Percentiles rank a stretch among this genome's conserved stretches.
Evolutionary conservation across 2,888 invertebrate genomes (phyloP).

Genomic region (Drosophila anceps): DNA sequence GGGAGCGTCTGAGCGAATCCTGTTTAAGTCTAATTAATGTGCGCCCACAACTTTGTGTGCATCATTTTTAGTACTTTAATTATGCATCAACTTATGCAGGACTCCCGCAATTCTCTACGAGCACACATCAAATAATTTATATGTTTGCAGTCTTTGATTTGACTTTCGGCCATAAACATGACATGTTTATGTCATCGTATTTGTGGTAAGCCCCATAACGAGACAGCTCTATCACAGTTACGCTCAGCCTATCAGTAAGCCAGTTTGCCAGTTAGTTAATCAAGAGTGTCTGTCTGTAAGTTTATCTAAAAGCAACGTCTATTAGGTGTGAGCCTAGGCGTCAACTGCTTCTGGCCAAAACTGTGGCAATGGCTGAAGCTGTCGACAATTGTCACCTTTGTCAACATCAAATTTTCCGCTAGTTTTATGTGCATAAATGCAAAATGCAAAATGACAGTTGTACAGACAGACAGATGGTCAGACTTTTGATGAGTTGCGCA

Average conservation of each 20-base stretch:
- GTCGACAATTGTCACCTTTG: slow-evolving; percentile 78
- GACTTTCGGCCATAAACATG: slow-evolving; percentile 54
- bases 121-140: slow-evolving; percentile 45
- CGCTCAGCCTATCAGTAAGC: slow-evolving; percentile 11
- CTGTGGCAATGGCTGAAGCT: slow-evolving; percentile 16
- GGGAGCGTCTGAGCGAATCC: not conserved
- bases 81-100: slow-evolving; percentile 59
- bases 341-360: slow-evolving; percentile 3
- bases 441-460: slow-evolving; percentile 47
- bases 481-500: slow-evolving; percentile 8
- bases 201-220: slow-evolving; percentile 49
- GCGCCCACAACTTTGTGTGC: slow-evolving; percentile 36
- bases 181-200: slow-evolving; percentile 65
- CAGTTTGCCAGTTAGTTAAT: slow-evolving; percentile 19
- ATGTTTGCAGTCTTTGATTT: slow-evolving; percentile 42
- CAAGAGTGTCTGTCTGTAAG: slow-evolving; percentile 15
- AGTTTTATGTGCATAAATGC: slow-evolving; percentile 74
- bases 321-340: slow-evolving; percentile 28
- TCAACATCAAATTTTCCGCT: slow-evolving; percentile 76
- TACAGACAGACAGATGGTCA: slow-evolving; percentile 24
- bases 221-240: slow-evolving; percentile 21
- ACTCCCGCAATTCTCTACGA: slow-evolving; percentile 26
- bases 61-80: slow-evolving; percentile 53
- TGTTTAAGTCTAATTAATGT: slow-evolving; percentile 70
- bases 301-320: slow-evolving; percentile 24